Base-by-base conservation (phyloP, 1,140 invertebrate species). In the Zaprionus davidi region DNA sequence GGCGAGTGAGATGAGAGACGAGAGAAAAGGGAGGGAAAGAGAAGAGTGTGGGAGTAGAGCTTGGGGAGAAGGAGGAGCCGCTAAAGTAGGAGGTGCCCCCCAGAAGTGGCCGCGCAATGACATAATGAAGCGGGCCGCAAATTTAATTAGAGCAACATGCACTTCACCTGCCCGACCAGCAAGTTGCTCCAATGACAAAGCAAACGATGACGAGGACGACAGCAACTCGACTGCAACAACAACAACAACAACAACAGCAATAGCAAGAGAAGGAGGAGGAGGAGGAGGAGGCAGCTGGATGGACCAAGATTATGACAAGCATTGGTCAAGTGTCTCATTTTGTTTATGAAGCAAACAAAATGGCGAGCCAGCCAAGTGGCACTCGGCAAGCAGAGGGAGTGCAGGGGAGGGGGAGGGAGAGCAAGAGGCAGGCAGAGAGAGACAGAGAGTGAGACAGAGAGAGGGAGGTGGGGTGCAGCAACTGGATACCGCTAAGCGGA, bases 91-190 rank as follows among this genome's bases (percentile, higher is more conserved):
- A 11, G 31, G 9, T 3, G 9, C 9, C 7, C 7, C 6, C 3
- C 28, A n/a, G 11, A 67, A 70, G 59, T 59, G 67, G 17, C 46
- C 41, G 11, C 34, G 12, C 56, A 76, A 44, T 51, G 26, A 58
- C 74, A 87, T 87, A 87, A 84, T 87, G 75, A 83, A 87, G 78
- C 74, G 71, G 70, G 65, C 69, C 71, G 74, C 46, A 87, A 46
- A 87, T 88, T 87, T 87, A 87, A 87, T 87, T 87, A 88, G 84
- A 87, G 77, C 80, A 82, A 67, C 78, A 81, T 65, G 63, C 73
- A 83, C 81, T 83, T 82, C 71, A 79, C 76, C 76, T 82, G 80
- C n/a, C 41, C 46, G 57, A 55, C 11, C 78, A 58, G 44, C 38
- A 53, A 53, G 41, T 70, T 58, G 51, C 83, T 79, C 76, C 71